Evolutionary conservation across 2,888 invertebrate genomes (phyloP), one percentile per base, ranked within the genome.

Genomic region (Odontocolon sp.): DNA sequence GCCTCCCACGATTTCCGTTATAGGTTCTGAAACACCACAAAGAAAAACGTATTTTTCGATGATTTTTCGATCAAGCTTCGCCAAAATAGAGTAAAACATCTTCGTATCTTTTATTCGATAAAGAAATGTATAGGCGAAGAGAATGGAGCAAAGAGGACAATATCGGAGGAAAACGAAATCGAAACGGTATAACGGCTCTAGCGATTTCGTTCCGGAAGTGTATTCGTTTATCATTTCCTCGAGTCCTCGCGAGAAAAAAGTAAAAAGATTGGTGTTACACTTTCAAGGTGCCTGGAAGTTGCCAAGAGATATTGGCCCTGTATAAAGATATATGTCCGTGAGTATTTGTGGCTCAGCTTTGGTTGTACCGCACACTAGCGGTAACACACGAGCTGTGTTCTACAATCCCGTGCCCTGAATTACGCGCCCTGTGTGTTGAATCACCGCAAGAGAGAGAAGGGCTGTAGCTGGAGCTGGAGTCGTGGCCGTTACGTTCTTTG

Each of bases 1-100:
- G 47, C 95, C 95, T 33, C 96, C 96, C 83, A 95, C 91, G 82
- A 96, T 94, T 91, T 95, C 95, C 28, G 96, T 96, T 85, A 95
- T 94, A 66, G 96, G 95, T 89, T 96, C 96, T 96, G 91, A 14
- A 91, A 91, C 80, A 82, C 28, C 52, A 56, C 11, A 33, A 50
- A 45, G 9, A 47, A 68, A 72, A 26, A 59, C 9, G 47, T 56
- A 66, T 59, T 63, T 26, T 50, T 40, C 14, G 21, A 56, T 38
- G 16, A 57, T 54, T 64, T 23, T 72, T 16, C 52, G 38, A 33
- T 26, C n/a, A 57, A 67, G 18, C 31, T 9, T 16, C 16, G 16
- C 18, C 23, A n/a, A 38, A 9, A 54, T 45, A 26, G 9, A 54
- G 14, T 8, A 52, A 28, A 54, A 5, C 8, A 28, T 1, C 5